Percentiles rank a stretch among this genome's conserved stretches.
Conservation (phyloP, 2,797 vertebrate species). For the Spea hammondii region DNA sequence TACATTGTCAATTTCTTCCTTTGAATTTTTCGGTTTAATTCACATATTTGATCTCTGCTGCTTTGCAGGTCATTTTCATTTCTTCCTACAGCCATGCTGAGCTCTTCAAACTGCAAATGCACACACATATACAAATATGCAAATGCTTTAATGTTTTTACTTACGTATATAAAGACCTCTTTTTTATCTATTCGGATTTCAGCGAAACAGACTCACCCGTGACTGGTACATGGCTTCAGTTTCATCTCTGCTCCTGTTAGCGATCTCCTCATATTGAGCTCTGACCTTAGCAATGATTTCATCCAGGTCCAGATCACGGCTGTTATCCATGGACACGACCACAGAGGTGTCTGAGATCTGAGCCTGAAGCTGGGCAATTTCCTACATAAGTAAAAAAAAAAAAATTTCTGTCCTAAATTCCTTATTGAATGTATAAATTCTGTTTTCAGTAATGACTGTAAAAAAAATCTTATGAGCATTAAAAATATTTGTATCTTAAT, state of each 20-base stretch:
- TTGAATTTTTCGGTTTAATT: slow-evolving; percentile 72
- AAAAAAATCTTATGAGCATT: too few relatives aligned
- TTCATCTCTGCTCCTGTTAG: slow-evolving; percentile 65
- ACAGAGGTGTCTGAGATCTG: slow-evolving; percentile 85
- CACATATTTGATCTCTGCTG: slow-evolving; percentile 66
- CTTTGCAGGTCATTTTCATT: slow-evolving; percentile 67
- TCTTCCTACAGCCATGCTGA: slow-evolving; percentile 58
- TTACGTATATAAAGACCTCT: neutral
- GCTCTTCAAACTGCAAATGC: slow-evolving; percentile 64
- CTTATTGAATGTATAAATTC: neutral
- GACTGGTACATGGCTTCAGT: slow-evolving; percentile 63
- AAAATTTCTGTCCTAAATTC: too few relatives aligned
- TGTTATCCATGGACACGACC: slow-evolving; percentile 87
- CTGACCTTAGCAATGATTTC: slow-evolving; percentile 80
- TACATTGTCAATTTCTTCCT: slow-evolving; percentile 63
- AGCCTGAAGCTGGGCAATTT: slow-evolving; percentile 81
- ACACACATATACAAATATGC: neutral
- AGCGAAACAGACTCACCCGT: slow-evolving; percentile 55
- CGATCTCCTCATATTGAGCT: slow-evolving; percentile 81
- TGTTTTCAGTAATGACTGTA: too few relatives aligned
- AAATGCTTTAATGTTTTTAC: neutral
- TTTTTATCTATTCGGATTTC: neutral
- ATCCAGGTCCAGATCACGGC: slow-evolving; percentile 76
- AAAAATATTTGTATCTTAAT: too few relatives aligned
- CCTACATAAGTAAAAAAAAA: slow-evolving; percentile 59